Base-by-base conservation (phyloP, 1,140 invertebrate species). In the Trachymyrmex septentrionalis region DNA sequence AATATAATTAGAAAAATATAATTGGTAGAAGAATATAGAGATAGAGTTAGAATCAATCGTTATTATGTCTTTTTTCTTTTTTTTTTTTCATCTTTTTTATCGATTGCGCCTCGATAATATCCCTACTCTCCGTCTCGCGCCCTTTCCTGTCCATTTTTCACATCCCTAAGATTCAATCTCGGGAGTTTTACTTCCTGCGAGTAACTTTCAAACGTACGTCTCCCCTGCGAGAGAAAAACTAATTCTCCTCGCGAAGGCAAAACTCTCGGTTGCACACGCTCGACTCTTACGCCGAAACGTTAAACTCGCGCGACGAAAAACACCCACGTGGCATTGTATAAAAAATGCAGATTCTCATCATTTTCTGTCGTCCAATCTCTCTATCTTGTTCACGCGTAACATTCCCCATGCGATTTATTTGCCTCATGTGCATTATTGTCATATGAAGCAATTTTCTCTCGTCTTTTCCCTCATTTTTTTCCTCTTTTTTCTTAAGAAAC, bases 1-100 rank as follows among this genome's bases (percentile, higher is more conserved):
- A 95, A 95, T 95, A 92, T 93, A 95, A 95, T 90, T 95, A 95
- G 95, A 95, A 95, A 95, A 95, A 95, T 95, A 95, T 95, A 95
- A 95, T 95, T 88, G 94, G 94, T 95, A 95, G 94, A 95, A 95
- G 94, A 95, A 95, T 94, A 94, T 95, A 95, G 94, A 95, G 94
- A 95, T 95, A 95, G 93, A 95, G 94, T 93, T 95, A 94, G 93
- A 94, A 92, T 95, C 78, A 77, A 92, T 92, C 76, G 48, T 85
- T 88, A 85, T 86, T 88, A 73, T 61, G 78, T 64, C 64, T 73
- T 61, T 78, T 80, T 57, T 86, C 66, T 63, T 75, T 85, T 82
- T 64, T 82, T 64, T 66, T 64, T 66, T 44, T 77, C 21, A 12
- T 59, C 61, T 14, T 50, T 50, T 76, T 87, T 89, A 77, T 89